Conservation (phyloP, 2,888 invertebrate genomes). For the Glomeris marginata region DNA sequence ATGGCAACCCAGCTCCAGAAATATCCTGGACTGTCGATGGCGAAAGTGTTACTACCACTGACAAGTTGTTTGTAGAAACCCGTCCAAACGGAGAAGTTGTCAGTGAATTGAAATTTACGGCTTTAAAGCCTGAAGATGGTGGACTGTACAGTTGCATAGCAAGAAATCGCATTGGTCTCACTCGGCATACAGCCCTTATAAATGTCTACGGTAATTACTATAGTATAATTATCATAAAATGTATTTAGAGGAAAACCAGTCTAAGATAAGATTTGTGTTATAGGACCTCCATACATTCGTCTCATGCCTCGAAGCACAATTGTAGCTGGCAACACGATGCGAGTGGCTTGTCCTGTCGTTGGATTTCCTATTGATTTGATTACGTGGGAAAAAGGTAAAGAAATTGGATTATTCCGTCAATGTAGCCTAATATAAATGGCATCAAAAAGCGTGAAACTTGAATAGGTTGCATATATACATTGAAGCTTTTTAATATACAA, state of each 20-base stretch:
- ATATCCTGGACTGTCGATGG: constrained; percentile 24
- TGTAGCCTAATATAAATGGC: constrained; percentile 19
- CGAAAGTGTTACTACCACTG: constrained; percentile 1
- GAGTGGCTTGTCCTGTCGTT: constrained; percentile 62
- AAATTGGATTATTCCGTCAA: too few species aligned
- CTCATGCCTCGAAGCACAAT: constrained; percentile 66
- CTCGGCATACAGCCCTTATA: too few species aligned
- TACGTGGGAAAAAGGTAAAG: constrained; percentile 54
- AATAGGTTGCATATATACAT: constrained; percentile 51
- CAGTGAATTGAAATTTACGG: too few species aligned
- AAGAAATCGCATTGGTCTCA: too few species aligned
- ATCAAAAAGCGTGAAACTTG: constrained; percentile 46
- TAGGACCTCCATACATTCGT: constrained; percentile 62
- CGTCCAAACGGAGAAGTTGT: too few species aligned
- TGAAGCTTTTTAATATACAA: too few species aligned
- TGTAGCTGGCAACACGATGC: constrained; percentile 57
- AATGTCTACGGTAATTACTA: too few species aligned
- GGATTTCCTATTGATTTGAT: constrained; percentile 68
- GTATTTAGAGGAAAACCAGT: too few species aligned
- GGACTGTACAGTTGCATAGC: constrained; percentile 52
- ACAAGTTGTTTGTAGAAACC: constrained; percentile 34
- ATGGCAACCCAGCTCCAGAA: constrained; percentile 28
- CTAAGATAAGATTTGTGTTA: too few species aligned
- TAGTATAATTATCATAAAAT: too few species aligned
- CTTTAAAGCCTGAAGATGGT: constrained; percentile 49